Conservation (phyloP, 1,140 invertebrate genomes). For the Polypedilum vanderplanki region DNA sequence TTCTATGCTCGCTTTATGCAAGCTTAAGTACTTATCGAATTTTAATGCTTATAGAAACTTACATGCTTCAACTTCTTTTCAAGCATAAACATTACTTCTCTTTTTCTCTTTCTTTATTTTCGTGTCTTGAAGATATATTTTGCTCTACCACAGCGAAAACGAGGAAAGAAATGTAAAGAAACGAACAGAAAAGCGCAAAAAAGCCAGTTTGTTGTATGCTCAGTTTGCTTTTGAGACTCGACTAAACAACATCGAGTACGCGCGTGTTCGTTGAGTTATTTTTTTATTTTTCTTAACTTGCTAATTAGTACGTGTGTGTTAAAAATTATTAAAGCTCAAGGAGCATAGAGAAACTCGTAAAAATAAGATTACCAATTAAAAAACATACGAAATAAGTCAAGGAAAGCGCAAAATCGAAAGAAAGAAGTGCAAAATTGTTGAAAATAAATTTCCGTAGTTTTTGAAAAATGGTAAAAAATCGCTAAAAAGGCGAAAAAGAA, state of each 20-base stretch:
- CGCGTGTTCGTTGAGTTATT: background rate
- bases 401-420: background rate
- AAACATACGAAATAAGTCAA: too few relatives aligned
- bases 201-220: background rate
- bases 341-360: background rate
- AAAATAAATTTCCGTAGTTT: background rate
- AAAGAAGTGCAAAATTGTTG: background rate
- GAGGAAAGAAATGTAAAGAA: constrained; percentile 10
- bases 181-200: background rate
- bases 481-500: background rate
- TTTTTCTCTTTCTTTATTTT: background rate
- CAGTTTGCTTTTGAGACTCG: background rate
- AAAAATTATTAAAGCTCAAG: background rate
- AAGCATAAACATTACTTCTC: background rate
- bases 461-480: background rate
- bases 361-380: too few relatives aligned
- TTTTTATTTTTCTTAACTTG: background rate
- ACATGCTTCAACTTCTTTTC: background rate
- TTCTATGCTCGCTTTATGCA: constrained; percentile 10
- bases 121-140: background rate
- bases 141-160: background rate
- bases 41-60: constrained; percentile 4
- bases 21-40: constrained; percentile 3
- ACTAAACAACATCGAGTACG: constrained; percentile 11
- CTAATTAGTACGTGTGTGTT: background rate